A percentile compares a stretch with the other conserved stretches of the same genome.
These are phyloP conservation scores for Lasioglossum marginatum DNA, from an alignment of 2,888 invertebrate genomes.

Conservation along the genomic window DNA sequence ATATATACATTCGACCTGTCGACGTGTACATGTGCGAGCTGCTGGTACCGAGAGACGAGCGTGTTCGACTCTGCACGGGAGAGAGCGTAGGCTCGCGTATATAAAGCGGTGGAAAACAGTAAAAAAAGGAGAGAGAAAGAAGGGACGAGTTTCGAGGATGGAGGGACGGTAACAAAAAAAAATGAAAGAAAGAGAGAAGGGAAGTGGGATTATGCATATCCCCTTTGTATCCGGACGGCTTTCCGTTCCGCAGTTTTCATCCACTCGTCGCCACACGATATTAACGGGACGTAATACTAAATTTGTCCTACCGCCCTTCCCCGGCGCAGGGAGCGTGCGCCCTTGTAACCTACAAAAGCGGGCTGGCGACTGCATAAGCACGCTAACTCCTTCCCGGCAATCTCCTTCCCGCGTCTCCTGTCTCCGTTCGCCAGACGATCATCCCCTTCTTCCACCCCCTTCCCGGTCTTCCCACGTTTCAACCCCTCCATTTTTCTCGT, in stretches of 20 bases:
- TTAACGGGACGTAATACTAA: conserved; percentile 34
- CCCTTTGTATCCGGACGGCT: conserved; percentile 40
- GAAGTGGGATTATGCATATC: conserved; percentile 44
- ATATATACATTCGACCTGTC: conserved; percentile 31
- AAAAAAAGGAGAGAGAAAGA: background rate
- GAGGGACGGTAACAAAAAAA: background rate
- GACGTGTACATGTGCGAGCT: conserved; percentile 31
- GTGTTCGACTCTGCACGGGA: conserved; percentile 24
- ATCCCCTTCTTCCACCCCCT: background rate
- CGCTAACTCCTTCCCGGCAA: conserved; percentile 27
- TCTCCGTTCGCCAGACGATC: conserved; percentile 18
- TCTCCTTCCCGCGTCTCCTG: conserved; percentile 9
- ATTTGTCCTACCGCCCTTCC: conserved; percentile 23
- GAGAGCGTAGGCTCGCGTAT: conserved; percentile 3
- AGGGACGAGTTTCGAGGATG: conserved; percentile 4
- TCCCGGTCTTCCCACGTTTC: background rate
- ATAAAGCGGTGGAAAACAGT: conserved; percentile 15
- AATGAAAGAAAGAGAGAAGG: conserved; percentile 13
- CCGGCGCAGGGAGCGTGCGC: conserved; percentile 16
- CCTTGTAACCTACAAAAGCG: conserved; percentile 49
- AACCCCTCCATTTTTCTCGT: background rate
- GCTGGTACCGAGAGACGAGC: conserved; percentile 39
- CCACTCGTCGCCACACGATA: conserved; percentile 34
- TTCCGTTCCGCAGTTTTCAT: conserved; percentile 30
- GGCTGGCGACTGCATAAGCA: conserved; percentile 35